Base-by-base conservation (phyloP, 2,888 invertebrate genomes). In the Muschampia plurimacula region DNA sequence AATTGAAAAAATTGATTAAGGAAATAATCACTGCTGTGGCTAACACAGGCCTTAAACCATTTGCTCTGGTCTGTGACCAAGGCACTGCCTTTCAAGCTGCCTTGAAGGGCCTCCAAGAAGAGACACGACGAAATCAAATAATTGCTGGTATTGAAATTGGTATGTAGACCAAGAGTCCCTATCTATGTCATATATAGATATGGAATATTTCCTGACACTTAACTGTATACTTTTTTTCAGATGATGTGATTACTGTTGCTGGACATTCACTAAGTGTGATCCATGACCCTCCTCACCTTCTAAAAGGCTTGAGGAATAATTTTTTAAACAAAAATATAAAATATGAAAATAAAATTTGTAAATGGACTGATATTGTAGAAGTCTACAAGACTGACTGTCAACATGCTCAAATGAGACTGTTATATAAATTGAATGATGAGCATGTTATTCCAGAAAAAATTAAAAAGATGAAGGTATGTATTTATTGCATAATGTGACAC, bases 401-500 rank as follows among this genome's bases (percentile, higher is more conserved):
- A 0, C 49, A 49, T n/a, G 49, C 49, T 10, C 49, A 49, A 49
- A 49, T 49, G 49, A 4, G 49, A 49, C 49, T 49, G 0, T 49
- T 49, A n/a, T 0, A n/a, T 7, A 49, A 49, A 49, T 49, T 49
- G n/a, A 49, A 49, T 49, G n/a, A 49, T 49, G 49, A 49, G n/a
- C n/a, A 49, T 49, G 49, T 49, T 10, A 49, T 49, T 49, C n/a
- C 49, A n/a, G 49, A 49, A n/a, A 49, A 49, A n/a, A 49, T 49
- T 49, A 49, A 49, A 49, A 49, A 49, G n/a, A 49, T 49, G 49
- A 49, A 49, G 49, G 49, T 49, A n/a, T 49, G 10, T 49, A 49
- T n/a, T 49, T 46, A 46, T 46, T 46, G 13, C 3, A 36, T 41
- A 41, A 41, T 41, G 4, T 41, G 0, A 41, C 41, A 41, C 0